A percentile compares a stretch with the other conserved stretches of the same genome.
Evolutionary conservation across 1,140 invertebrate genomes (phyloP).

Genomic region (Gonatopus flavifemur): DNA sequence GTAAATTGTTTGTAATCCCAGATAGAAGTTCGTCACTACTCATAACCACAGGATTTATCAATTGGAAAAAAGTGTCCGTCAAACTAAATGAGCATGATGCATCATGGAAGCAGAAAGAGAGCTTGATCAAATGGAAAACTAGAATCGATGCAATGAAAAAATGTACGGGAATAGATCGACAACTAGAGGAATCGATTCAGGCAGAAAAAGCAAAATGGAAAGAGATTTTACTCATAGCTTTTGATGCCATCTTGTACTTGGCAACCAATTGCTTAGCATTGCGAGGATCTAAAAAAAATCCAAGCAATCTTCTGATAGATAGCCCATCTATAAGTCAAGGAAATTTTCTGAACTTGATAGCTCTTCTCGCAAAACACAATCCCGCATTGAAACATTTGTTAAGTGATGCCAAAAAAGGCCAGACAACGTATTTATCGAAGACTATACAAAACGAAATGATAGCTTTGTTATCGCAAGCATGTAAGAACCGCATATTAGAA

Average conservation of each 20-base stretch:
- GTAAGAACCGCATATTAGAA: slow-evolving; percentile 8
- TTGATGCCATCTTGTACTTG: slow-evolving; percentile 27
- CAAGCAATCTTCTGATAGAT: slow-evolving; percentile 29
- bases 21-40: slow-evolving; percentile 1
- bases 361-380: slow-evolving; percentile 8
- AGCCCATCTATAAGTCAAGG: no score
- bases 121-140: not conserved
- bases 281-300: slow-evolving; percentile 25
- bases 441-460: slow-evolving; percentile 10
- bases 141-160: slow-evolving; percentile 1
- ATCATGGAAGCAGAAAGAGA: slow-evolving; percentile 10
- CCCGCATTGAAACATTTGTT: not conserved
- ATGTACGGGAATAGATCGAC: not conserved
- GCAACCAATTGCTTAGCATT: slow-evolving; percentile 30
- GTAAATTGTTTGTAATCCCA: no score
- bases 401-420: slow-evolving; percentile 1
- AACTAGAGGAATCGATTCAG: not conserved
- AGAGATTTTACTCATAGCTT: slow-evolving; percentile 27
- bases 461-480: not conserved
- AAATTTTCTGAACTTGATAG: slow-evolving; percentile 32
- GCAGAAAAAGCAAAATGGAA: slow-evolving; percentile 26
- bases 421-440: slow-evolving; percentile 11
- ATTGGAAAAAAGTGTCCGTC: no score
- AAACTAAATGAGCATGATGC: slow-evolving; percentile 6
- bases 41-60: slow-evolving; percentile 11